Evolutionary conservation across 2,888 invertebrate species (phyloP), one percentile per base, ranked within the genome.

Genomic region (Dynastes hyllus): DNA sequence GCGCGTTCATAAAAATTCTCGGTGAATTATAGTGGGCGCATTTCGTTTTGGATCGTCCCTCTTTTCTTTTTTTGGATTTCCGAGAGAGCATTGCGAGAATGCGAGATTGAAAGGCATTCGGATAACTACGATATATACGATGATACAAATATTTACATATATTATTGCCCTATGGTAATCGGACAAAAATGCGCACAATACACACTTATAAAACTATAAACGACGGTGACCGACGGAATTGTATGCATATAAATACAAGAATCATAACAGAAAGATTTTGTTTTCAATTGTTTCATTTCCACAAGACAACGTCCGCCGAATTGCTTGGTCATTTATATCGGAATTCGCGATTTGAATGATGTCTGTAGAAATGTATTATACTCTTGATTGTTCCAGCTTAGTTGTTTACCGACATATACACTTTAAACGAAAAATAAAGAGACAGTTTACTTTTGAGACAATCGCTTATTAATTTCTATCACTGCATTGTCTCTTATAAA

Each of bases 141-240:
- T 75, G 61, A 75, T 22, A 22, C 61, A 75, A 75, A 75, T 45
- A 61, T 63, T 75, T 75, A 58, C 40, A 61, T 69, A 69, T 69
- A 37, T 61, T 75, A 45, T 61, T 75, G 73, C n/a, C 40, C 40
- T 75, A 75, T 75, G 61, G 73, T 75, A 40, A 75, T 45, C n/a
- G 40, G 27, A n/a, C 45, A 55, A 61, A 45, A 61, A 53, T 58
- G 16, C 45, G 55, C 27, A 63, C 63, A 32, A 63, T 27, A 29
- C 27, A 29, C n/a, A n/a, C 63, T 63, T 63, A 37, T 37, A 29
- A 37, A 55, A 63, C 29, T 29, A 22, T 32, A 32, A 63, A 32
- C 32, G 55, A 22, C 22, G 5, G 6, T 22, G 45, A 2, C 45
- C 2, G 8, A 8, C 45, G 45, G 8, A 11, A 58, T 58, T 58